Evolutionary conservation across 2,797 vertebrate species (phyloP), one percentile per base, ranked within the genome.

Genomic region (Numenius phaeopus): DNA sequence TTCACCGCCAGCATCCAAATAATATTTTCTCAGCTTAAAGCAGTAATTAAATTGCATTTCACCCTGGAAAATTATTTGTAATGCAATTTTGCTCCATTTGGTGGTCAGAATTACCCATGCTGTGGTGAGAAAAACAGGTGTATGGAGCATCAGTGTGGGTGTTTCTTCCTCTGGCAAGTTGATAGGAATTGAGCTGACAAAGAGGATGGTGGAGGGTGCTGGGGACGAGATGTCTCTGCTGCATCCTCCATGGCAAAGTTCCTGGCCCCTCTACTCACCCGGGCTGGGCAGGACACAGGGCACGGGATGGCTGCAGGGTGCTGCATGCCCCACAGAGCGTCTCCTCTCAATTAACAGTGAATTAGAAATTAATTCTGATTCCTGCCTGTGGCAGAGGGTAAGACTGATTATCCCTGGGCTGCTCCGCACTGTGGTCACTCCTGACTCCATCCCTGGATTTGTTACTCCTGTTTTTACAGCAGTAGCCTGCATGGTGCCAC

Each of bases 361-460:
- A 44, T 61, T 8, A 58, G 42, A 76, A 75, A 37, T 69, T 7
- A 69, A 72, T 69, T 59, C 34, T 32, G 1, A 27, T 92, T 72
- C 69, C 59, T 57, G 77, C n/a, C 69, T 4, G 3, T 15, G 57
- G 52, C 3, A 2, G 67, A 59, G 37, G 11, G 18, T 0, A 6
- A 80, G 50, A 26, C 69, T 1, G 6, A 10, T 44, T 42, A 32
- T 22, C 34, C 24, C 71, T 14, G 55, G 5, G 30, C 55, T 70
- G 72, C 34, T 58, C 50, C 10, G 5, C 2, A 0, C 50, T 30
- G 65, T 0, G 0, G 61, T 20, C 19, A 2, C 44, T 52, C 44
- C 40, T 67, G 57, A 15, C 39, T 46, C 50, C 30, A 11, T 3
- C 40, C 66, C 79, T 42, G 42, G n/a, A 14, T 49, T 66, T 46